phyloP scores from a whole-genome alignment of 2,888 invertebrate species.

The Parasteatoda lunata region DNA sequence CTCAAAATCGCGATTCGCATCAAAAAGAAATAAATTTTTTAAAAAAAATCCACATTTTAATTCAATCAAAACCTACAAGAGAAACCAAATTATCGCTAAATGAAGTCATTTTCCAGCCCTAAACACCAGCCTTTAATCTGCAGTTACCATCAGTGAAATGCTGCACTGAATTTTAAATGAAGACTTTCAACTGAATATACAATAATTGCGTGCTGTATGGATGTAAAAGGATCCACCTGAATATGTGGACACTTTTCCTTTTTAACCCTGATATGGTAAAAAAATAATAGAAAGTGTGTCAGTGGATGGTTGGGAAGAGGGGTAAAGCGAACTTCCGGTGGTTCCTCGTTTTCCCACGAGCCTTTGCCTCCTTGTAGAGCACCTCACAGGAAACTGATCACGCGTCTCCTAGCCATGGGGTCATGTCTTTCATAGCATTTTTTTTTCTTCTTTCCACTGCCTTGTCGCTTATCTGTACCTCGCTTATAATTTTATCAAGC shows the following conservation, averaged over 20 bases:
- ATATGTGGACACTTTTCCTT: conserved; percentile 1
- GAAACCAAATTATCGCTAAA: too few species aligned
- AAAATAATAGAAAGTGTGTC: conserved; percentile 28
- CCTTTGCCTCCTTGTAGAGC: conserved; percentile 10
- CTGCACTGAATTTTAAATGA: too few species aligned
- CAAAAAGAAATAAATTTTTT: too few species aligned
- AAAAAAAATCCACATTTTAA: too few species aligned
- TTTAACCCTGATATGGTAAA: not conserved
- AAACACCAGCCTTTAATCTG: too few species aligned
- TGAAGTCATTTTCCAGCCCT: too few species aligned
- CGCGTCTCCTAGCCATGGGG: not conserved
- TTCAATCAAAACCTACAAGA: too few species aligned
- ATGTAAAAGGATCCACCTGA: not conserved
- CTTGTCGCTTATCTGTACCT: not conserved
- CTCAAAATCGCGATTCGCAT: too few species aligned
- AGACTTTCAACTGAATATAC: too few species aligned
- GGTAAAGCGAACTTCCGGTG: conserved; percentile 45
- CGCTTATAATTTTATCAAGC: not conserved
- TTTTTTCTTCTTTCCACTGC: not conserved
- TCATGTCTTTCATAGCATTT: not conserved
- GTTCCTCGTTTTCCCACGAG: conserved; percentile 42
- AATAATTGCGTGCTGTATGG: too few species aligned
- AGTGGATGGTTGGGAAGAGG: conserved; percentile 34
- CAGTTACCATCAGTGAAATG: too few species aligned
- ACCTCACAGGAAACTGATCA: conserved; percentile 47